Conservation (phyloP, 1,140 invertebrate species). For the Adelges cooleyi region DNA sequence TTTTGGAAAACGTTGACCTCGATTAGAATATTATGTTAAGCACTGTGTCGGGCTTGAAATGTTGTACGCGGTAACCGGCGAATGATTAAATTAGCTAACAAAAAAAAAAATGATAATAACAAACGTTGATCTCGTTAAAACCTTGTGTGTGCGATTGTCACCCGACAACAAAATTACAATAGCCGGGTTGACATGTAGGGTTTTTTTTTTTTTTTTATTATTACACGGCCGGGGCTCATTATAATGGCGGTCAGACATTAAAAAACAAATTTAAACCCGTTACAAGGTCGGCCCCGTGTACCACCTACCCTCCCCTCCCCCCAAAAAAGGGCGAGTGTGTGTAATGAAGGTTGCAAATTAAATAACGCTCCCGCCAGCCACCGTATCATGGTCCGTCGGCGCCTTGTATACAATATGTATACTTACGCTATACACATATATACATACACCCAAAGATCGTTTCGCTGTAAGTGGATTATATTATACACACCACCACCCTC, state of each 20-base stretch:
- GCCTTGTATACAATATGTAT: neutral
- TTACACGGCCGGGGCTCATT: neutral
- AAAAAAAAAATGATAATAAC: neutral
- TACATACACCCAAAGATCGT: neutral
- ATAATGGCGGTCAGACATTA: conserved; percentile 18
- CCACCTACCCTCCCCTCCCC: too few relatives aligned
- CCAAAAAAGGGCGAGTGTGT: neutral
- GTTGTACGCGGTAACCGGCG: too few relatives aligned
- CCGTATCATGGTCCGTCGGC: neutral
- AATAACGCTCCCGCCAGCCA: conserved; percentile 1
- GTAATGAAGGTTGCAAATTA: conserved; percentile 9
- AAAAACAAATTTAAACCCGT: conserved; percentile 19
- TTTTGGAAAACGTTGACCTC: neutral
- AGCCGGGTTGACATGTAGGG: too few relatives aligned
- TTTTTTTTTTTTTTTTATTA: neutral
- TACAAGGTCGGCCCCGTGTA: neutral
- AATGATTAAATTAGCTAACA: too few relatives aligned
- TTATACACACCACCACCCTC: neutral
- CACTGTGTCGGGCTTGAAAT: too few relatives aligned
- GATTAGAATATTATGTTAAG: neutral
- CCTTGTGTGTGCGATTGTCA: neutral
- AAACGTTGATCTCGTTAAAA: conserved; percentile 1
- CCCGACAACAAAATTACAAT: neutral
- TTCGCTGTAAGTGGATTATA: conserved; percentile 21
- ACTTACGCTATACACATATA: neutral